Percentiles rank a stretch among this genome's conserved stretches.
phyloP scores from a whole-genome alignment of 2,797 vertebrate genomes.

The Alectoris magna region DNA sequence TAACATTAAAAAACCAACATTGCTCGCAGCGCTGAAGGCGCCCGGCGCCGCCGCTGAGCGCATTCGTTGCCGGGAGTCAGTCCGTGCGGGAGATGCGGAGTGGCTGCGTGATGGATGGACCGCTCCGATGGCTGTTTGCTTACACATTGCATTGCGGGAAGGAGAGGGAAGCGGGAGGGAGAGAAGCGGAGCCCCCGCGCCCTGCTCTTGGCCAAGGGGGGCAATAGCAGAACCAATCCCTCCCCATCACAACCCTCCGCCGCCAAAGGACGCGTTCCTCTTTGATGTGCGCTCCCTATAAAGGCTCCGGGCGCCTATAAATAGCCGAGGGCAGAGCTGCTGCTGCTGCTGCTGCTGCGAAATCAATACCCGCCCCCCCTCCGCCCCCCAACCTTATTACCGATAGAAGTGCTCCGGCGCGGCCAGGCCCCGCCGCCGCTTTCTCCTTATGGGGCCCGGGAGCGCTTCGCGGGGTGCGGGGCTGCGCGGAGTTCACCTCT shows the following conservation, averaged over 20 bases:
- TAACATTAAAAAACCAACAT: conserved; percentile 60
- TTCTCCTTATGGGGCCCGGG: background rate
- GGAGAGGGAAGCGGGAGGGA: background rate
- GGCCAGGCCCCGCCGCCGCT: conserved; percentile 51
- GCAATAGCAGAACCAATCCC: background rate
- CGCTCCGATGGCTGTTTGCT: conserved; percentile 68
- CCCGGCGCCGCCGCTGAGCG: conserved; percentile 38
- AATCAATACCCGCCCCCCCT: conserved; percentile 76
- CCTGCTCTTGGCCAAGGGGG: background rate
- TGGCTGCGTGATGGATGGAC: conserved; percentile 78
- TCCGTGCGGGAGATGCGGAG: conserved; percentile 75
- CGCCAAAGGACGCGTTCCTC: conserved; percentile 42
- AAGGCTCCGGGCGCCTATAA: conserved; percentile 73
- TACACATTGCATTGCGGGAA: conserved; percentile 76
- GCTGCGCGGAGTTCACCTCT: background rate
- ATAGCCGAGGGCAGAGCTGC: conserved; percentile 73
- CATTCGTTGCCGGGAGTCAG: conserved; percentile 76
- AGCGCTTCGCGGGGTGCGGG: background rate
- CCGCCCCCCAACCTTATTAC: conserved; percentile 78
- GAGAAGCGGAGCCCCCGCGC: background rate
- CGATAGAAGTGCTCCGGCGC: conserved; percentile 79
- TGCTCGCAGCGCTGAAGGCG: conserved; percentile 59
- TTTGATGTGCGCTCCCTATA: conserved; percentile 54
- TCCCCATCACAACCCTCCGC: background rate
- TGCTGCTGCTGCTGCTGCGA: conserved; percentile 39